A percentile compares a stretch with the other conserved stretches of the same genome.
These are phyloP conservation scores for Phoxinus dragarum DNA, from an alignment of 2,797 vertebrate species.

Conservation along the genomic window DNA sequence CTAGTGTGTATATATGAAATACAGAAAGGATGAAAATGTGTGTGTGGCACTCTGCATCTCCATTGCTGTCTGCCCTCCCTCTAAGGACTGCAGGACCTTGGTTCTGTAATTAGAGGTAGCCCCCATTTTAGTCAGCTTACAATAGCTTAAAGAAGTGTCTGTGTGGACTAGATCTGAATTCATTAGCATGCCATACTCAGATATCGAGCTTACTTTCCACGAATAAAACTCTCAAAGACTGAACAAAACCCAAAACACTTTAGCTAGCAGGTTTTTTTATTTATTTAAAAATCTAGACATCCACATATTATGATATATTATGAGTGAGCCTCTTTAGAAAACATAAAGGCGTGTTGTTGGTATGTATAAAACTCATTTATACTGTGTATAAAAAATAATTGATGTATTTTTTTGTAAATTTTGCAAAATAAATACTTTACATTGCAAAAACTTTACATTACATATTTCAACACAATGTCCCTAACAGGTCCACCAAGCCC, in stretches of 20 bases:
- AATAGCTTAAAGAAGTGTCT: slow-evolving; percentile 53
- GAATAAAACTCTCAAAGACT: slow-evolving; percentile 17
- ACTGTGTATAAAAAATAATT: background rate
- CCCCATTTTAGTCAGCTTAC: slow-evolving; percentile 61
- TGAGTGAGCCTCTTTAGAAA: background rate
- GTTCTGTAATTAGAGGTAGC: slow-evolving; percentile 66
- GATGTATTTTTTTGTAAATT: no score
- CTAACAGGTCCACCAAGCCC: background rate
- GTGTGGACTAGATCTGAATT: slow-evolving; percentile 57
- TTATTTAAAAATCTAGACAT: no score
- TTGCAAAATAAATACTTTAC: no score
- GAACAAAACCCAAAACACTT: background rate
- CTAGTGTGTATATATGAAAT: slow-evolving; percentile 33
- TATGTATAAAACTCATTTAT: background rate
- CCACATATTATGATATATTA: background rate
- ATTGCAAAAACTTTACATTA: no score
- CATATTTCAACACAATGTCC: no score
- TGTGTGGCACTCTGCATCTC: slow-evolving; percentile 27
- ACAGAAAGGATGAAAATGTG: slow-evolving; percentile 37
- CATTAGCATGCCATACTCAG: slow-evolving; percentile 58
- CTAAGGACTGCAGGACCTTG: slow-evolving; percentile 56
- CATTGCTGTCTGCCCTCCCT: slow-evolving; percentile 33
- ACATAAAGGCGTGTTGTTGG: background rate
- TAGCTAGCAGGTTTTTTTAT: background rate
- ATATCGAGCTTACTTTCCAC: slow-evolving; percentile 15